phyloP scores from a whole-genome alignment of 2,888 invertebrate species.

The Harpalus rufipes region DNA sequence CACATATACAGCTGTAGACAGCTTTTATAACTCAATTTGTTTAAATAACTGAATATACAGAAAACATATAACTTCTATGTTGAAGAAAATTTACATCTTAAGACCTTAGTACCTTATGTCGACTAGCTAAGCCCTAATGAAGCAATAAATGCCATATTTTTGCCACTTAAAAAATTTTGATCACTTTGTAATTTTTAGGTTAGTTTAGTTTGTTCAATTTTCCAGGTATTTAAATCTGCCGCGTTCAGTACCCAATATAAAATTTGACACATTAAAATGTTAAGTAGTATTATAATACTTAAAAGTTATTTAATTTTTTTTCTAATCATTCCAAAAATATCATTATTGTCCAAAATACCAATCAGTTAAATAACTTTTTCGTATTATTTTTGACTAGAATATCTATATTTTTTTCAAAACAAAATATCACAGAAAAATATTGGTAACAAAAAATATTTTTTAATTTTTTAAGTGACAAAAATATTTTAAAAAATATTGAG shows the following conservation, averaged over 20 bases:
- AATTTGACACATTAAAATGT: background rate
- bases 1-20: slow-evolving; percentile 36
- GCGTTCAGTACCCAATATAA: too few species aligned
- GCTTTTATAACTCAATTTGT: slow-evolving; percentile 12
- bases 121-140: slow-evolving; percentile 71
- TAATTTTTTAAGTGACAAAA: background rate
- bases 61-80: background rate
- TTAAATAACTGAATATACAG: slow-evolving; percentile 20
- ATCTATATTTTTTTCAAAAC: background rate
- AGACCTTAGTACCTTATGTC: slow-evolving; percentile 60
- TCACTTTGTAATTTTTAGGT: slow-evolving; percentile 3
- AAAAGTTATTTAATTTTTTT: background rate
- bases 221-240: too few species aligned
- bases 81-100: slow-evolving; percentile 51
- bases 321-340: background rate
- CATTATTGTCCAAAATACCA: background rate
- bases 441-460: background rate
- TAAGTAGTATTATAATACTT: background rate
- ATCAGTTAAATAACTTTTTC: background rate
- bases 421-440: background rate
- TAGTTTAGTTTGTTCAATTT: background rate
- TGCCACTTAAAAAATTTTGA: background rate
- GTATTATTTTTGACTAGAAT: background rate
- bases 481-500: background rate
- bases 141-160: slow-evolving; percentile 67